Evolutionary conservation across 2,888 invertebrate species (phyloP), one percentile per base, ranked within the genome.

Genomic region (Xylophagus ater): DNA sequence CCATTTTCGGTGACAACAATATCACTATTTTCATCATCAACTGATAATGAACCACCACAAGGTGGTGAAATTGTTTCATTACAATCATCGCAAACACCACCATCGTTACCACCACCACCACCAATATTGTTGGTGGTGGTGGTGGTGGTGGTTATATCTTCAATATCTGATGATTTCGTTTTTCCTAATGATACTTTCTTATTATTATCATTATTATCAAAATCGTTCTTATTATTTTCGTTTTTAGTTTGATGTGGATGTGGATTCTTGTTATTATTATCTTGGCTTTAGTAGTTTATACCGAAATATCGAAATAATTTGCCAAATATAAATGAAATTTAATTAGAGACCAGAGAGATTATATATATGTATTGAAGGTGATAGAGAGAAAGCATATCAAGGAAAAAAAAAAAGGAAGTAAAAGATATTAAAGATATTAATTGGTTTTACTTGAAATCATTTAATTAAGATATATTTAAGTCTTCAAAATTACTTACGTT

Each of bases 401-500:
- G 9, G 21, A 21, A 21, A 21, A 21, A 21, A 21, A 24, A 24
- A 24, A 24, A 24, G 9, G 9, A n/a, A 24, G n/a, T 24, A n/a
- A 24, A 7, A 9, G 21, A 9, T 9, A 21, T 21, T 21, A 21
- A 21, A 4, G n/a, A 24, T 7, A 5, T 4, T n/a, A 24, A n/a
- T n/a, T n/a, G 24, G 23, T 21, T 19, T 10, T n/a, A 24, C 9
- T 24, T 10, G 14, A 34, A 34, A 21, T 34, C 33, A 23, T 15
- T 34, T 34, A 21, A 34, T 34, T 21, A 15, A 34, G 13, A 34
- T 34, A 21, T 14, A 34, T 19, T 30, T 24, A 41, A 29, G 14
- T 17, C n/a, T n/a, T n/a, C n/a, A n/a, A n/a, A n/a, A n/a, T n/a
- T 40, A 79, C 81, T 81, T 74, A 83, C 83, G 77, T 76, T 51